These are phyloP conservation scores for Gopherus evgoodei DNA, from an alignment of 2,113 vertebrate genomes.

Conservation along the genomic window DNA sequence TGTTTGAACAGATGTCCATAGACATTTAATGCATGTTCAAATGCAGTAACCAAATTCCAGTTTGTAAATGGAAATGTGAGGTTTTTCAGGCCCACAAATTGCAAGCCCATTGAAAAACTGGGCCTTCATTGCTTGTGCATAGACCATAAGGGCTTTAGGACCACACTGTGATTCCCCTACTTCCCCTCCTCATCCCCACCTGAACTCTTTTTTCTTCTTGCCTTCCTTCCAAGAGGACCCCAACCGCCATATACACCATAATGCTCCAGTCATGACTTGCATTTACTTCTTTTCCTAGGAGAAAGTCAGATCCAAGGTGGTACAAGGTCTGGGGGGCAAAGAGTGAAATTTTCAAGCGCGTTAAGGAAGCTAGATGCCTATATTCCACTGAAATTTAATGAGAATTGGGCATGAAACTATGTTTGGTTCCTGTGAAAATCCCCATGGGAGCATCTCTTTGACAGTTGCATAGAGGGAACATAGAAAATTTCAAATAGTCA, in stretches of 20 bases:
- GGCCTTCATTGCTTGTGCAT: background rate
- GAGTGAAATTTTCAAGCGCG: background rate
- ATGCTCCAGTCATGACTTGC: background rate
- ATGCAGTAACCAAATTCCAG: background rate
- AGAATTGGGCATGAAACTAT: background rate
- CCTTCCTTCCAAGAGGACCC: background rate
- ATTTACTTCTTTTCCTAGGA: background rate
- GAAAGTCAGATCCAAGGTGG: background rate
- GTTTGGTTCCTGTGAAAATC: background rate
- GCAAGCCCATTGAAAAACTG: background rate
- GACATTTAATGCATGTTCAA: background rate
- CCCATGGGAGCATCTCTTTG: background rate
- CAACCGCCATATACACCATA: background rate
- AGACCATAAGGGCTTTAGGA: background rate
- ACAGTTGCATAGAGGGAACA: background rate
- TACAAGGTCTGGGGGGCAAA: background rate
- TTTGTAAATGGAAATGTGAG: background rate
- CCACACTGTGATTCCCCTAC: background rate
- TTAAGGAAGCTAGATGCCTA: background rate
- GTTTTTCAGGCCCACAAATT: background rate
- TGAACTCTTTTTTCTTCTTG: background rate
- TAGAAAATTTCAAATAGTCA: background rate
- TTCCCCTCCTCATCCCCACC: background rate
- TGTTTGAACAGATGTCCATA: background rate
- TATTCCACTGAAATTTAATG: background rate